phyloP scores from a whole-genome alignment of 2,113 vertebrate genomes.

The Cisticola juncidis region DNA sequence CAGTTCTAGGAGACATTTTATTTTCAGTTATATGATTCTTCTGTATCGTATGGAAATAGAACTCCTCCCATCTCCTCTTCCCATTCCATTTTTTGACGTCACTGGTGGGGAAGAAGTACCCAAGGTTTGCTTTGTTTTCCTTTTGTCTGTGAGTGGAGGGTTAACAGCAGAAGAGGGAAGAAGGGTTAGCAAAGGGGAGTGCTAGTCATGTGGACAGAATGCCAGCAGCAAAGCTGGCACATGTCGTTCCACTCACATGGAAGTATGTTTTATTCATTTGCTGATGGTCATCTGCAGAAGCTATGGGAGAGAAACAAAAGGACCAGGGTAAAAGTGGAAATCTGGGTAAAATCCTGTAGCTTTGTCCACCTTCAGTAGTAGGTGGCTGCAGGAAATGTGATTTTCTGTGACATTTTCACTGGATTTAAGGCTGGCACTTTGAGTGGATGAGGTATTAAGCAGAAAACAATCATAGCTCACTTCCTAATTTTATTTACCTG shows the following conservation, averaged over 20 bases:
- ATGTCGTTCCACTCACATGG: conserved; percentile 3
- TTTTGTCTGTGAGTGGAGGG: not conserved
- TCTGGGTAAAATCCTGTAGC: not conserved
- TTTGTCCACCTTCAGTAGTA: not conserved
- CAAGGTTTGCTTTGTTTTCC: not conserved
- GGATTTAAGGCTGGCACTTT: not conserved
- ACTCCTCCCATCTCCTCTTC: not conserved
- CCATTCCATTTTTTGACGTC: not conserved
- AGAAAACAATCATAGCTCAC: not conserved
- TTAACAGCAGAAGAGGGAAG: not conserved
- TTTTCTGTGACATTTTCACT: not conserved
- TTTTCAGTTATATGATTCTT: not conserved
- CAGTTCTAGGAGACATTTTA: not conserved
- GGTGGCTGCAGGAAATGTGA: not conserved
- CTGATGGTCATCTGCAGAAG: not conserved
- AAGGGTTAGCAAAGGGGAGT: not conserved
- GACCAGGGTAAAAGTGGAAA: not conserved
- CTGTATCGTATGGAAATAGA: not conserved
- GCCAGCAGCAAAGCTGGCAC: conserved; percentile 36
- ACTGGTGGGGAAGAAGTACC: not conserved
- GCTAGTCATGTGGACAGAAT: not conserved
- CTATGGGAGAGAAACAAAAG: not conserved
- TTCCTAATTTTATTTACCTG: not conserved
- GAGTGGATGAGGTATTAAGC: not conserved
- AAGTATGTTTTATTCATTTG: conserved; percentile 49